Evolutionary conservation across 2,888 invertebrate species (phyloP), one percentile per base, ranked within the genome.

Genomic region (Cephus spinipes): DNA sequence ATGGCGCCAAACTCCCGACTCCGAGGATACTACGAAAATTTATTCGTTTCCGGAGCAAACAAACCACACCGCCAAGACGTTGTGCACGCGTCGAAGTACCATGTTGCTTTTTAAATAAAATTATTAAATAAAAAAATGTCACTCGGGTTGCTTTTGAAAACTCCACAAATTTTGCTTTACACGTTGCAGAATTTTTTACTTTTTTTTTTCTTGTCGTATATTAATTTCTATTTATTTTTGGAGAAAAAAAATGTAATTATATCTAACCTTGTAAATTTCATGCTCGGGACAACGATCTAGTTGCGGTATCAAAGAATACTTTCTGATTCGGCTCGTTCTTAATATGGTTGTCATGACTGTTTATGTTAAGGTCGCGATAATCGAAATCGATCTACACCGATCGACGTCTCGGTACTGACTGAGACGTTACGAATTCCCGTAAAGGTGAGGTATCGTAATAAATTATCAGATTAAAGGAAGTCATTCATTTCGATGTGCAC

Each of bases 221-320:
- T 23, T 55, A 23, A 23, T 55, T 55, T 23, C 9, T 55, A 9
- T 23, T 55, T 55, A 6, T 55, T 55, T 55, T 9, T 23, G 1
- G 0, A 9, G 15, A 0, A 9, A 23, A 9, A 55, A 55, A 55
- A 23, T 55, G 9, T 55, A 9, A 9, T 40, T 15, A 40, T 55
- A 55, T 55, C 84, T 74, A 76, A 86, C 86, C 86, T 88, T 89
- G 76, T 90, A 90, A 36, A 86, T 88, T 73, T 89, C 89, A 71
- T 83, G 84, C 76, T 87, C 87, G 76, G 87, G 88, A 79, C 87
- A 88, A 34, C 86, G 86, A 81, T 89, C 89, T 81, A 89, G 77
- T 74, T 88, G 85, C 12, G 89, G 87, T 69, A 89, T 85, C 34
- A 90, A 82, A 4, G 89, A 89, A 80, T 89, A 89, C 78, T 89